Base-by-base conservation (phyloP, 2,888 invertebrate species). In the Deroplatys truncata region DNA sequence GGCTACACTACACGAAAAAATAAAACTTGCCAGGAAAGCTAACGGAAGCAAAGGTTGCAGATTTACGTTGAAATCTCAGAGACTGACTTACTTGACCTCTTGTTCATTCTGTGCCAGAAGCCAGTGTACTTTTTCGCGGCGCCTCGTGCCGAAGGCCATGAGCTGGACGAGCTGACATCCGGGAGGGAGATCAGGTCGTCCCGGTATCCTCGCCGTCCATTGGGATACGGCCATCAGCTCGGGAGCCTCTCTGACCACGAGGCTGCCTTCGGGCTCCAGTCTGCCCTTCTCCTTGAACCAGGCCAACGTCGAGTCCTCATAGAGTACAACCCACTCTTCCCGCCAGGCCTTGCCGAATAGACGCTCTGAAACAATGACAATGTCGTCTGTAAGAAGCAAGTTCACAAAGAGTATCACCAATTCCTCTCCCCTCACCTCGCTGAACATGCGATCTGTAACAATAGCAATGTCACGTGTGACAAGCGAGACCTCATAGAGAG, bases 261-360 rank as follows among this genome's bases (percentile, higher is more conserved):
- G 92, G 83, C 93, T 93, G 91, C 92, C 95, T 93, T 93, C 94
- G 91, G 93, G 94, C 92, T 92, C 94, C 90, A 92, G 92, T 92
- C 93, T 94, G 5, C 94, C 94, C 91, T 95, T 94, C 92, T 95
- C 97, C 93, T 97, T 97, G 93, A 96, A 98, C 96, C 97, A 97
- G n/a, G 97, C 96, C 94, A 98, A 95, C n/a, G 97, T 97, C 20
- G 97, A 97, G 93, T 98, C 97, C 92, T 97, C 97, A 93, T 97
- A 97, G 3, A 98, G 94, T 86, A 97, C 97, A 91, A 97, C 96
- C 96, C 97, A 98, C 93, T 97, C 97, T 93, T 97, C 97, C 56
- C 96, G 95, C 97, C 98, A 98, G 35, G 96, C 96, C 92, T 95
- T 96, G 95, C 97, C 97, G 92, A 98, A 94, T 92, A 97, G 95